Base-by-base conservation (phyloP, 2,888 invertebrate genomes). In the Nomada hirtipes region DNA sequence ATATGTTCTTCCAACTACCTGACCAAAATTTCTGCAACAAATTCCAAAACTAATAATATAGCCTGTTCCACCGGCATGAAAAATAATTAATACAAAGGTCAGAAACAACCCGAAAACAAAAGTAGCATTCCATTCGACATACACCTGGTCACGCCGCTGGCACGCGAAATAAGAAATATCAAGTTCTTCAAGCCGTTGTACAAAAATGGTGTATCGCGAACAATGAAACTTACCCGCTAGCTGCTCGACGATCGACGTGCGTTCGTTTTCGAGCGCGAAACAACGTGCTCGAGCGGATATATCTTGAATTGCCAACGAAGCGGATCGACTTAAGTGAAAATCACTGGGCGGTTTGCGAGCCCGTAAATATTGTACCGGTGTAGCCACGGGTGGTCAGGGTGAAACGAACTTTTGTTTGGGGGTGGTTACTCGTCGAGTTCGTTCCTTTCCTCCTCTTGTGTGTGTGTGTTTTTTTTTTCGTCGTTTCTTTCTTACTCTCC, bases 321-420 rank as follows among this genome's bases (percentile, higher is more conserved):
- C 71, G 83, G 83, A 82, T 82, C 78, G 80, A 70, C 76, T 86
- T 80, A 79, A 88, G 85, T 83, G 85, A 88, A 85, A 88, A 86
- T 86, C 88, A 82, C 86, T 85, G 82, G 79, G 74, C 88, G 88
- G 83, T 88, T 85, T 84, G 83, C 86, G 78, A 89, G 78, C 89
- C 87, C 83, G 90, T 89, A 91, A 91, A 91, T 90, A 91, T 91
- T 91, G 88, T 90, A 90, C 89, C 84, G 81, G 77, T 77, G 79
- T 86, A 82, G 80, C 88, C 83, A 82, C 88, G 87, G 88, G 89
- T 88, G 90, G 85, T 59, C 80, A 71, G 42, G 72, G 64, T 53
- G 65, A 69, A 76, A 76, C 70, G 64, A 85, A 57, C 77, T 67
- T 72, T 73, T 29, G 69, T 72, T 73, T 20, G 63, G 72, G 74